Evolutionary conservation across 1,140 invertebrate genomes (phyloP), one percentile per base, ranked within the genome.

Genomic region (Ceratina japonica): DNA sequence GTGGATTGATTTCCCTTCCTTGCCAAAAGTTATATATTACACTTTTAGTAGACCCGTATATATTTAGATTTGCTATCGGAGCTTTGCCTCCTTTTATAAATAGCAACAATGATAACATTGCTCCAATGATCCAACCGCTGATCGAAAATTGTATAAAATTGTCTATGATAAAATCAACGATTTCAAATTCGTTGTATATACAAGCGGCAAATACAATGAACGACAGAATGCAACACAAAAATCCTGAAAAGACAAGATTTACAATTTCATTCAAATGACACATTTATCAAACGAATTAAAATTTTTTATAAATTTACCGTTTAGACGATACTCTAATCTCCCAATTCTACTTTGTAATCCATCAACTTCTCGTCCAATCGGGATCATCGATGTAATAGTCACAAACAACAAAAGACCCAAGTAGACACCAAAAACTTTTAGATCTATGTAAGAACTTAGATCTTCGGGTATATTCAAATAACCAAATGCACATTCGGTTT

Each of bases 1-100:
- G 93, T 18, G 97, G 96, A 92, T 97, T 96, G 3, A 97, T 89
- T 90, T 97, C 96, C 80, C 95, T 91, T 2, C 97, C 97, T 86
- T 96, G 94, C 87, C 96, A 96, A 87, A 96, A 97, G 86, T 97
- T 96, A 87, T 97, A 95, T 15, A 97, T 87, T 75, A 92, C 84
- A 89, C 94, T 95, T 22, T 95, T 95, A 65, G 94, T 95, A 68
- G 95, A 95, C 31, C 94, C 96, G 87, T 94, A 94, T 18, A 94
- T 93, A 89, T 97, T 97, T 20, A 94, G 90, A 69, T 94, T 91
- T 49, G 90, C 91, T 0, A 94, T 85, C 12, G 95, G 93, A 24
- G 93, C 93, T 81, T 91, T 93, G 64, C 92, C 91, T 37, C 94
- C 94, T 65, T 94, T 94, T 20, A 95, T 85, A 80, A 95, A 96